Evolutionary conservation across 2,113 vertebrate genomes (phyloP), one percentile per base, ranked within the genome.

Genomic region (Planiliza haematocheilus): DNA sequence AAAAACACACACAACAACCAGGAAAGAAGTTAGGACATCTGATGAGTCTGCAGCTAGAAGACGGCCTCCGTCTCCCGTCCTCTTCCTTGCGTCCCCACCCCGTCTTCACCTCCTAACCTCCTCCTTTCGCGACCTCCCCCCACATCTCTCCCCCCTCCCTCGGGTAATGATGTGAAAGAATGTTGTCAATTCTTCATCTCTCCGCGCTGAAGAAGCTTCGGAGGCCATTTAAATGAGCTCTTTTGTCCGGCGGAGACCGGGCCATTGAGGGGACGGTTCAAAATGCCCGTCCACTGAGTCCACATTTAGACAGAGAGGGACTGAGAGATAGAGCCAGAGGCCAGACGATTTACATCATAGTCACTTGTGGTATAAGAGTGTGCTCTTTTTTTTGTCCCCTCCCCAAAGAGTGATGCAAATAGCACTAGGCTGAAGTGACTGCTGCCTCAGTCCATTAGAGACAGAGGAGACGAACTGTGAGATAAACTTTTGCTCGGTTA

Each of bases 121-220:
- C 77, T 66, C 82, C 74, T 79, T n/a, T 60, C 72, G 36, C 72
- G 20, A 70, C 70, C 86, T 79, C 53, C 77, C 36, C 53, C 77
- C 36, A 24, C 89, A n/a, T n/a, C n/a, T n/a, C n/a, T n/a, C n/a
- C n/a, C n/a, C 88, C 90, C 89, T 91, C 87, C 82, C 83, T 83
- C 14, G 85, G 70, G 88, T 93, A 94, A 94, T 93, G 93, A 94
- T 93, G 92, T 93, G 93, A 94, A 94, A 94, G 93, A 94, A 94
- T 94, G 94, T 91, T 91, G 91, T 92, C 90, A 88, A 93, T 94
- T 93, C 92, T 88, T 89, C 81, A 82, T 87, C 72, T 89, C 86
- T 72, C n/a, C 14, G 45, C 8, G 70, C 82, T 91, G 91, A 93
- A 92, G 16, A 94, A 85, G 92, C 89, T 91, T 92, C 92, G 91